Conservation (phyloP, 2,113 vertebrate genomes). For the Callospermophilus lateralis region DNA sequence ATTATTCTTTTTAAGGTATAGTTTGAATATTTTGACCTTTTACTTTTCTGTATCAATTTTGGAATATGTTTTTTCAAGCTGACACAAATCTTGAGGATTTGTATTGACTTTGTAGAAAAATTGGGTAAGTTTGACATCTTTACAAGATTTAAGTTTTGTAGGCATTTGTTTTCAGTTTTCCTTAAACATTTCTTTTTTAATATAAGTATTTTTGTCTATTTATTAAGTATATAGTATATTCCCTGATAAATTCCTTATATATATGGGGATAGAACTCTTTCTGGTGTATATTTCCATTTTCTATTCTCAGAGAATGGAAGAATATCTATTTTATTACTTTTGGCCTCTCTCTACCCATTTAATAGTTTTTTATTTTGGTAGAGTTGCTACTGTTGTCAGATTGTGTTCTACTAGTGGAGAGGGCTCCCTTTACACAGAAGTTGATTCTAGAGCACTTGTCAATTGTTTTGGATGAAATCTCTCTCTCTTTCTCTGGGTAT, state of each 20-base stretch:
- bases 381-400: neutral
- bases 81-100: neutral
- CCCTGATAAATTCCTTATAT: too few relatives aligned
- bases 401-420: neutral
- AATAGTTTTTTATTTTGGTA: neutral
- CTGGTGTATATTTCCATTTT: neutral
- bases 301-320: neutral
- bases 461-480: neutral
- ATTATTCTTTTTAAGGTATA: neutral
- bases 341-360: neutral
- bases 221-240: neutral
- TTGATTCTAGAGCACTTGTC: neutral
- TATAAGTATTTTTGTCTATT: neutral
- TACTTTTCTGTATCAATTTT: constrained; percentile 12
- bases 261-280: neutral
- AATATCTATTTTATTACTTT: neutral
- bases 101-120: neutral
- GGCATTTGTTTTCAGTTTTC: neutral
- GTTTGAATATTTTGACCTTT: neutral
- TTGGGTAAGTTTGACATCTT: neutral
- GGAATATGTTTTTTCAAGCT: constrained; percentile 22
- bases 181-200: neutral
- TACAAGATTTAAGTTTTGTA: neutral
- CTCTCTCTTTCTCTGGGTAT: neutral
- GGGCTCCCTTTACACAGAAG: neutral